phyloP scores from a whole-genome alignment of 1,140 invertebrate species.

The Pseudomyrmex flavicornis region DNA sequence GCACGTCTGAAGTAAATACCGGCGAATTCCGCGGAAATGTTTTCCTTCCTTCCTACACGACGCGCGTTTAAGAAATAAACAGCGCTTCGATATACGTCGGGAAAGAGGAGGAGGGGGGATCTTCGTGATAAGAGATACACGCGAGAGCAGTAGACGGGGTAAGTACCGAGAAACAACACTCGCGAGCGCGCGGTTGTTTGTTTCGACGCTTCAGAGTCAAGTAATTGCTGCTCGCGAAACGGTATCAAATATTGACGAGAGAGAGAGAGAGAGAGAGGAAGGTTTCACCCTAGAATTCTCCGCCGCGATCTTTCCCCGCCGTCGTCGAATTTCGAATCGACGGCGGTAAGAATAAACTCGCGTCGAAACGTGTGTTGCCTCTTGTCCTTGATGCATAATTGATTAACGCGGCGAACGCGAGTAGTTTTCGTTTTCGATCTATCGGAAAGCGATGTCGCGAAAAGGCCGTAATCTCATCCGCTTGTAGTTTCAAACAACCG shows the following conservation, averaged over 20 bases:
- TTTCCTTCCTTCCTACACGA: conserved; percentile 30
- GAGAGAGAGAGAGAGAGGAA: neutral
- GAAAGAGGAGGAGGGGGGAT: too few species aligned
- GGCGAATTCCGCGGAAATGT: conserved; percentile 21
- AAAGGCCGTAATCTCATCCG: conserved; percentile 7
- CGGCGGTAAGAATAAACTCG: too few species aligned
- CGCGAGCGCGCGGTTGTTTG: neutral
- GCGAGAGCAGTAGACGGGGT: too few species aligned
- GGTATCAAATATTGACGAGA: neutral
- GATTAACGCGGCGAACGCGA: too few species aligned
- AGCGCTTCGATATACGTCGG: neutral
- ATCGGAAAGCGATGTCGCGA: conserved; percentile 17
- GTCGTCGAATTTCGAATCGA: too few species aligned
- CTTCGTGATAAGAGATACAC: neutral
- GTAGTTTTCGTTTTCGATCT: too few species aligned
- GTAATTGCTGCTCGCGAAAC: neutral
- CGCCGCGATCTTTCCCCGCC: too few species aligned
- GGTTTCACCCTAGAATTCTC: neutral
- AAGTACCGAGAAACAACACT: neutral
- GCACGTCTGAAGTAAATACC: neutral
- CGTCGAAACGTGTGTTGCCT: too few species aligned
- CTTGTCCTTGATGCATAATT: too few species aligned
- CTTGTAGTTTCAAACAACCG: neutral
- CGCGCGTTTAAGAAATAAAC: conserved; percentile 22
- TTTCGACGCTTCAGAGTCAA: neutral